These are phyloP conservation scores for Thoracochromis brauschi DNA, from an alignment of 2,113 vertebrate genomes.

Conservation along the genomic window DNA sequence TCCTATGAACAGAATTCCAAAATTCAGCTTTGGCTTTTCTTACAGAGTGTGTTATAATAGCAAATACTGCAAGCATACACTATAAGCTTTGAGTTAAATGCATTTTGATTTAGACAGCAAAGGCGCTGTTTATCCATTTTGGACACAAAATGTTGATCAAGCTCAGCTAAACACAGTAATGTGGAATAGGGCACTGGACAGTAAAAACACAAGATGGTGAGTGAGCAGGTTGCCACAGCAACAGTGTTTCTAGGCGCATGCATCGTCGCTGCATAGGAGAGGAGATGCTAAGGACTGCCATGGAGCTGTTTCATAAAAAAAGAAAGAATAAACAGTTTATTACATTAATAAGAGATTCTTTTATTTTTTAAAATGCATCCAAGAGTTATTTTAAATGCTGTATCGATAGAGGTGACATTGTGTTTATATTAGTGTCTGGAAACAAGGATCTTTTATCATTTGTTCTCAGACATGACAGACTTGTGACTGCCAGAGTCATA, in stretches of 20 bases:
- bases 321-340: background rate
- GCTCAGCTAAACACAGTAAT: conserved; percentile 46
- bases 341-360: background rate
- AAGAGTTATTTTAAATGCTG: background rate
- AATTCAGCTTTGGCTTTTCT: background rate
- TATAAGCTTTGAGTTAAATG: background rate
- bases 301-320: background rate
- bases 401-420: background rate
- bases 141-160: conserved; percentile 32
- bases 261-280: conserved; percentile 53
- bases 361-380: background rate
- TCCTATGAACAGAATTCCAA: background rate
- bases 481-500: conserved; percentile 28
- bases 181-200: conserved; percentile 63
- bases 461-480: background rate
- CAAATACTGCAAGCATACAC: background rate
- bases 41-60: background rate
- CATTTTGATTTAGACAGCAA: background rate
- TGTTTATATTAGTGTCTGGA: background rate
- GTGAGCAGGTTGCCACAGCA: conserved; percentile 72
- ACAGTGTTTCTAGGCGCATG: conserved; percentile 67
- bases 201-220: conserved; percentile 74
- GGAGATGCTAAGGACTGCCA: conserved; percentile 46
- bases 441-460: background rate
- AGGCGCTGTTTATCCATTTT: background rate